phyloP scores from a whole-genome alignment of 1,140 invertebrate species.

The Eurytemora carolleeae region DNA sequence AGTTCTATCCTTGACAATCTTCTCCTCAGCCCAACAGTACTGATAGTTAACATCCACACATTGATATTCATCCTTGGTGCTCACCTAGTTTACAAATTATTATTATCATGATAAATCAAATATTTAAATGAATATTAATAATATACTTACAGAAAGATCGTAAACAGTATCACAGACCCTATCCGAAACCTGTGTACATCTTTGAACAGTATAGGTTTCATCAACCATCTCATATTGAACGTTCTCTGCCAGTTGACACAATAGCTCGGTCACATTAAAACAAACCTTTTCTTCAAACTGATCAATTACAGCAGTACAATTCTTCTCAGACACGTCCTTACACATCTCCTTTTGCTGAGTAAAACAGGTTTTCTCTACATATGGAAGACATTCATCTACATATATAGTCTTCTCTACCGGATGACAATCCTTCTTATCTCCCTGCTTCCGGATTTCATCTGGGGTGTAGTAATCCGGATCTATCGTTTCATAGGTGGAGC shows the following conservation, averaged over 20 bases:
- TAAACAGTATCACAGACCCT: neutral
- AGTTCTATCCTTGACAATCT: neutral
- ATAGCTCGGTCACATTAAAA: neutral
- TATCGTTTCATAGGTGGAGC: too few relatives aligned
- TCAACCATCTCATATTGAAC: neutral
- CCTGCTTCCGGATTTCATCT: too few relatives aligned
- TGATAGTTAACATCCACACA: neutral
- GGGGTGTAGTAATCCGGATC: too few relatives aligned
- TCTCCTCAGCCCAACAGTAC: neutral
- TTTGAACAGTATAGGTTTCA: neutral
- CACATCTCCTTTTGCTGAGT: neutral
- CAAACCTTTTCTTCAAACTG: neutral
- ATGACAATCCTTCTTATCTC: neutral
- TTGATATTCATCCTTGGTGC: neutral
- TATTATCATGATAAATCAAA: neutral
- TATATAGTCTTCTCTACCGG: neutral
- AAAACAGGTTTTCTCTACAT: neutral
- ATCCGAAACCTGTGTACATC: neutral
- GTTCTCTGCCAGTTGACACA: neutral
- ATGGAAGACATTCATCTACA: neutral
- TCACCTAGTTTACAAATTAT: neutral
- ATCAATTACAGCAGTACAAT: neutral
- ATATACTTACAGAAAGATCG: neutral
- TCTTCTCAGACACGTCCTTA: neutral
- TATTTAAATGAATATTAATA: neutral